These are phyloP conservation scores for Halichoeres trimaculatus DNA, from an alignment of 2,113 vertebrate genomes.

Conservation along the genomic window DNA sequence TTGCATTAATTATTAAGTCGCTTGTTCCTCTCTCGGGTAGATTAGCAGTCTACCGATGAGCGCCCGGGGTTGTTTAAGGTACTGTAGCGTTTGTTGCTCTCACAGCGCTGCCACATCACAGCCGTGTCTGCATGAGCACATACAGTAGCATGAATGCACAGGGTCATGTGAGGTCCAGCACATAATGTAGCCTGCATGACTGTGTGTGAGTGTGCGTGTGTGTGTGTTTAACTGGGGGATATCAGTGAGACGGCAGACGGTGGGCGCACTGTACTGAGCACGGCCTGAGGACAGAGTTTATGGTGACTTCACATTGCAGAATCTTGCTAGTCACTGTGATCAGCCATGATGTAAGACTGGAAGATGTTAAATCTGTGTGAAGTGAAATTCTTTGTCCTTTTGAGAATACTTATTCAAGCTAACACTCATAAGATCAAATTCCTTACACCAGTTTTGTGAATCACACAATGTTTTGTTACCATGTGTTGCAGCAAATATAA, in stretches of 20 bases:
- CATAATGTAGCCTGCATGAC: conserved; percentile 47
- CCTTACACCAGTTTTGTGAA: not conserved
- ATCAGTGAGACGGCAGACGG: conserved; percentile 34
- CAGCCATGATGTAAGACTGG: conserved; percentile 24
- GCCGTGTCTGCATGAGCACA: conserved; percentile 42
- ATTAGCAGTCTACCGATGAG: conserved; percentile 77
- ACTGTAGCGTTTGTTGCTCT: conserved; percentile 55
- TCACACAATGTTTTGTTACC: not conserved
- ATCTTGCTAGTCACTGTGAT: conserved; percentile 25
- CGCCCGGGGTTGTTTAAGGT: conserved; percentile 81
- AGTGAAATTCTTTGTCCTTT: conserved; percentile 2
- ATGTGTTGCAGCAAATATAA: conserved; percentile 1
- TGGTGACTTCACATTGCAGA: conserved; percentile 23
- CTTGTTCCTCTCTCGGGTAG: conserved; percentile 81
- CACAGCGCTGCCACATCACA: conserved; percentile 7
- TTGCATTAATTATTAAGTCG: conserved; percentile 85
- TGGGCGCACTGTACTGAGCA: conserved; percentile 10
- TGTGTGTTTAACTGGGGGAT: conserved; percentile 63
- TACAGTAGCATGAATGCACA: conserved; percentile 54
- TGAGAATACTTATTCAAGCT: conserved; percentile 11
- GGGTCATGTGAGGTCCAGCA: conserved; percentile 68
- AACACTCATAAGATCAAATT: too few species aligned
- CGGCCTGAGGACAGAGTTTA: conserved; percentile 33
- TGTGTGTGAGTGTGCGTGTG: conserved; percentile 49
- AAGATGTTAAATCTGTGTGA: conserved; percentile 29